These are phyloP conservation scores for Ophion ventricosus DNA, from an alignment of 2,888 invertebrate genomes.

Conservation along the genomic window DNA sequence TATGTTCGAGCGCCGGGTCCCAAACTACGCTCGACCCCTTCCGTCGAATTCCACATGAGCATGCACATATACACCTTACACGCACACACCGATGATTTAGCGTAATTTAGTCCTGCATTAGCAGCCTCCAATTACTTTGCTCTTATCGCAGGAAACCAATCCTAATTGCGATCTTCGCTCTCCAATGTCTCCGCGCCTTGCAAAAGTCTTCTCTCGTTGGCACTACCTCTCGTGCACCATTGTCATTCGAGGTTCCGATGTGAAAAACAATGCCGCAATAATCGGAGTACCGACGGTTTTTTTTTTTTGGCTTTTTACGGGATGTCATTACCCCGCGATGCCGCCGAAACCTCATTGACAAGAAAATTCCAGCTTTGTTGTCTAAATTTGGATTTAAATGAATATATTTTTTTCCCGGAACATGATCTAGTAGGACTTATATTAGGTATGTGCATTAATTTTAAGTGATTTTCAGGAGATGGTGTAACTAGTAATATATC, in stretches of 20 bases:
- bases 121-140: slow-evolving; percentile 66
- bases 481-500: too few relatives aligned
- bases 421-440: too few relatives aligned
- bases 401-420: neutral
- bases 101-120: slow-evolving; percentile 70
- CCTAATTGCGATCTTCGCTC: slow-evolving; percentile 63
- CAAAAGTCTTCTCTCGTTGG: slow-evolving; percentile 8
- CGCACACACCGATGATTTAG: slow-evolving; percentile 61
- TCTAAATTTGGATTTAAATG: too few relatives aligned
- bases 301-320: neutral
- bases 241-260: slow-evolving; percentile 7
- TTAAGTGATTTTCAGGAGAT: too few relatives aligned
- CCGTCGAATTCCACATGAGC: slow-evolving; percentile 52
- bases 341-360: neutral
- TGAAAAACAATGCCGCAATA: slow-evolving; percentile 6
- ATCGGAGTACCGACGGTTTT: neutral
- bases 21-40: slow-evolving; percentile 54
- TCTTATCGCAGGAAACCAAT: slow-evolving; percentile 63
- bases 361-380: neutral
- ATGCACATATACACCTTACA: neutral
- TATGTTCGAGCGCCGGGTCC: slow-evolving; percentile 38
- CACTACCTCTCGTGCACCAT: slow-evolving; percentile 22
- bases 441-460: too few relatives aligned
- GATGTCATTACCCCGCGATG: neutral
- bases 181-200: slow-evolving; percentile 8